phyloP scores from a whole-genome alignment of 2,797 vertebrate species.

The Heliangelus exortis region DNA sequence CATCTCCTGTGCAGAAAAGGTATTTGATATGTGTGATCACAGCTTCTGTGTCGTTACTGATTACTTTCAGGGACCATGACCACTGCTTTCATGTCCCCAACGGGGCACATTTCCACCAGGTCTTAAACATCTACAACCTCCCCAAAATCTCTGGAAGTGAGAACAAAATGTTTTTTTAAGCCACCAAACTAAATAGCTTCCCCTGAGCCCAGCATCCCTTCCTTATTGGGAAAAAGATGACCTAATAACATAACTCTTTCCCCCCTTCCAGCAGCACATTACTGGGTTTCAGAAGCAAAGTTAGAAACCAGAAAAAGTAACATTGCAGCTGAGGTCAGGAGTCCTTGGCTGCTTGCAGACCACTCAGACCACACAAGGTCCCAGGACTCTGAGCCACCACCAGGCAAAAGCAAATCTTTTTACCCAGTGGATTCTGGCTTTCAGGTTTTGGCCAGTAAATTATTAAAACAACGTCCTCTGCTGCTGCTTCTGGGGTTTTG shows the following conservation, averaged over 20 bases:
- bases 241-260: conserved; percentile 33
- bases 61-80: background rate
- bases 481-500: background rate
- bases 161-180: conserved; percentile 30
- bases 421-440: conserved; percentile 3
- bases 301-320: background rate
- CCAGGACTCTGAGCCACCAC: background rate
- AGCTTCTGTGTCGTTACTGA: background rate
- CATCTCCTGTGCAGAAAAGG: conserved; percentile 19
- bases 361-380: background rate
- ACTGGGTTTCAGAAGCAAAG: conserved; percentile 26
- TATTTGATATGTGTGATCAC: background rate
- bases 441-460: background rate
- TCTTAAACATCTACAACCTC: background rate
- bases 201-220: background rate
- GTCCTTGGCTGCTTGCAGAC: background rate
- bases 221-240: conserved; percentile 62
- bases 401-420: background rate
- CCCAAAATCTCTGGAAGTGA: background rate
- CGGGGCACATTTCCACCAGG: accelerated
- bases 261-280: conserved; percentile 30
- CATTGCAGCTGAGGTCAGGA: background rate
- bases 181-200: conserved; percentile 11
- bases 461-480: background rate
- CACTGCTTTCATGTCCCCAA: background rate